Percentiles rank a stretch among this genome's conserved stretches.
phyloP scores from a whole-genome alignment of 1,140 invertebrate species.

The Leptoteleia sp. region DNA sequence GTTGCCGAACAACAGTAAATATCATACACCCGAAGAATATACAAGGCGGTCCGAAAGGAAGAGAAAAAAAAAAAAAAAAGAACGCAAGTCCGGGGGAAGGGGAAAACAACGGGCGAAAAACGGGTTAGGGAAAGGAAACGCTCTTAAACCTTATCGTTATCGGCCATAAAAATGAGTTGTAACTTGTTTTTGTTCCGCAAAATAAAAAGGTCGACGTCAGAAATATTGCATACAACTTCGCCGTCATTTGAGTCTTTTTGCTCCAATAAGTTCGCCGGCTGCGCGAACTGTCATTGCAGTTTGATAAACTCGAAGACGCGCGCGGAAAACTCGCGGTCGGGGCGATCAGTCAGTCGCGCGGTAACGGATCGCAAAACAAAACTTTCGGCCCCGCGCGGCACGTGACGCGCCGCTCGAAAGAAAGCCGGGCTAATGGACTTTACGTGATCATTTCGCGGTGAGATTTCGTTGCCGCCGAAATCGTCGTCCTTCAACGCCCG shows the following conservation, averaged over 20 bases:
- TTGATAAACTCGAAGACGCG: conserved; percentile 58
- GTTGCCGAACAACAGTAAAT: conserved; percentile 47
- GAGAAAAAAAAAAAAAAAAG: too few relatives aligned
- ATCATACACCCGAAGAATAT: conserved; percentile 26
- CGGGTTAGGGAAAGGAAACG: background rate
- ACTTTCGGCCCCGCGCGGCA: conserved; percentile 19
- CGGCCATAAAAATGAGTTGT: conserved; percentile 56
- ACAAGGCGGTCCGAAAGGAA: too few relatives aligned
- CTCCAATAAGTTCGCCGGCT: conserved; percentile 44
- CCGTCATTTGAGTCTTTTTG: conserved; percentile 32
- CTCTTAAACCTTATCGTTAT: conserved; percentile 48
- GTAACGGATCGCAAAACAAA: conserved; percentile 63
- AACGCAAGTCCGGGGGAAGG: too few relatives aligned
- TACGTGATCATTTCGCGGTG: conserved; percentile 45
- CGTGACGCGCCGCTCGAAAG: conserved; percentile 47
- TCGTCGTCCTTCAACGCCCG: conserved; percentile 2
- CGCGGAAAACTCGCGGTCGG: conserved; percentile 47
- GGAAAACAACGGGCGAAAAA: background rate
- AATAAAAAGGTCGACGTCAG: conserved; percentile 13
- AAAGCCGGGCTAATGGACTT: conserved; percentile 37
- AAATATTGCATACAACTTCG: conserved; percentile 39
- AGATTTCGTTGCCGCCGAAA: conserved; percentile 1
- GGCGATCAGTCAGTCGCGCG: conserved; percentile 57
- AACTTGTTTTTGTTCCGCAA: conserved; percentile 41
- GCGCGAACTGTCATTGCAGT: conserved; percentile 59